Conservation (phyloP, 1,140 invertebrate genomes). For the Sitodiplosis mosellana region DNA sequence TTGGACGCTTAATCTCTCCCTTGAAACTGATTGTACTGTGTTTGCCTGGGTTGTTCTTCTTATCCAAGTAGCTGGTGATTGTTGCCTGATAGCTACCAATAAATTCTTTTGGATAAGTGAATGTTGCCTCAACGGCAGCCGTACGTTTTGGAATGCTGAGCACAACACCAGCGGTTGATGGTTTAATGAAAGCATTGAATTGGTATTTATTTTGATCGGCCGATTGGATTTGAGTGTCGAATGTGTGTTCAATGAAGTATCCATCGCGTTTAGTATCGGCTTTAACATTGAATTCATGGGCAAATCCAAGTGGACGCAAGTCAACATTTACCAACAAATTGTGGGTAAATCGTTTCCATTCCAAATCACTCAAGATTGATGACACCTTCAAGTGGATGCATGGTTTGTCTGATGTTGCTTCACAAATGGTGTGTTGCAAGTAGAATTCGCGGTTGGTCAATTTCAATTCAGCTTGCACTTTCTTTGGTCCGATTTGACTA, state of each 20-base stretch:
- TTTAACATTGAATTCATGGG: slow-evolving; percentile 48
- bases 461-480: slow-evolving; percentile 39
- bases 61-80: slow-evolving; percentile 44
- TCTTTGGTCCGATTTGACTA: slow-evolving; percentile 30
- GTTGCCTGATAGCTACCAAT: slow-evolving; percentile 25
- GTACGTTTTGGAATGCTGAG: slow-evolving; percentile 43
- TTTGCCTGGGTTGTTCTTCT: slow-evolving; percentile 42
- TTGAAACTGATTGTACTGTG: slow-evolving; percentile 32
- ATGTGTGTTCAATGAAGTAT: slow-evolving; percentile 33
- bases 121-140: slow-evolving; percentile 33
- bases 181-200: slow-evolving; percentile 39
- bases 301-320: slow-evolving; percentile 46
- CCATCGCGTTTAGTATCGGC: slow-evolving; percentile 36
- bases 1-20: slow-evolving; percentile 27
- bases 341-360: slow-evolving; percentile 25
- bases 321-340: slow-evolving; percentile 39
- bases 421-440: slow-evolving; percentile 47
- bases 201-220: slow-evolving; percentile 48
- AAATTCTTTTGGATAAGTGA: slow-evolving; percentile 21
- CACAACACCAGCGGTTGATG: slow-evolving; percentile 33
- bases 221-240: slow-evolving; percentile 47
- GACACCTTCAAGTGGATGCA: slow-evolving; percentile 51
- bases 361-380: slow-evolving; percentile 17
- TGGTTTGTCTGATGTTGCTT: slow-evolving; percentile 44
- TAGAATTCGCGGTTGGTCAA: slow-evolving; percentile 49